A percentile compares a stretch with the other conserved stretches of the same genome.
phyloP scores from a whole-genome alignment of 2,888 invertebrate genomes.

The Tipula helvola region DNA sequence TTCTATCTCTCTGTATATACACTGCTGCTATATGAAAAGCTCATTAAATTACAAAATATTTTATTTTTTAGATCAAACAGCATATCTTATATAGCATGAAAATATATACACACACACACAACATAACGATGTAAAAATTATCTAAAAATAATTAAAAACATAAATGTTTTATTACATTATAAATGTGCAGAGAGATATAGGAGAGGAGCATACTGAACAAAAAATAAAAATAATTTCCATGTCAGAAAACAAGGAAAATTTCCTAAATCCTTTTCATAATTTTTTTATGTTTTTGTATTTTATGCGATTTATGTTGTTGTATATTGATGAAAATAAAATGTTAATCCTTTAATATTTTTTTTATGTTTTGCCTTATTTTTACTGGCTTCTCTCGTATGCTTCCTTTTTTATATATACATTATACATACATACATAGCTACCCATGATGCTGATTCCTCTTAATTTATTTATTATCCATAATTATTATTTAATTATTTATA shows the following conservation, averaged over 20 bases:
- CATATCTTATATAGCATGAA: background rate
- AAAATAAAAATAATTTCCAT: background rate
- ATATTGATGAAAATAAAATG: background rate
- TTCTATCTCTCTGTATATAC: background rate
- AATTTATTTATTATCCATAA: background rate
- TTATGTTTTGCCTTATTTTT: background rate
- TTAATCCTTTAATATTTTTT: background rate
- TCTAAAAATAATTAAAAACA: background rate
- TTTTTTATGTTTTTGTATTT: background rate
- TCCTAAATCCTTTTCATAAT: background rate
- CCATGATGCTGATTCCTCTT: background rate
- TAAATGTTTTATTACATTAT: background rate
- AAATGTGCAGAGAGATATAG: too few species aligned
- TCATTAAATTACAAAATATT: background rate
- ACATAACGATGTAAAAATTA: background rate
- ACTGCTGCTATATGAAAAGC: background rate
- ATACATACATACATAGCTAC: background rate
- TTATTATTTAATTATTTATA: background rate
- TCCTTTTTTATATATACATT: background rate
- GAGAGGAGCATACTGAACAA: background rate
- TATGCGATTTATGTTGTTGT: background rate
- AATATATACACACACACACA: background rate
- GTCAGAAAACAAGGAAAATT: background rate
- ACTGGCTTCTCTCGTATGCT: background rate
- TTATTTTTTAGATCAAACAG: background rate